Base-by-base conservation (phyloP, 1,140 invertebrate genomes). In the Drosophila orena region DNA sequence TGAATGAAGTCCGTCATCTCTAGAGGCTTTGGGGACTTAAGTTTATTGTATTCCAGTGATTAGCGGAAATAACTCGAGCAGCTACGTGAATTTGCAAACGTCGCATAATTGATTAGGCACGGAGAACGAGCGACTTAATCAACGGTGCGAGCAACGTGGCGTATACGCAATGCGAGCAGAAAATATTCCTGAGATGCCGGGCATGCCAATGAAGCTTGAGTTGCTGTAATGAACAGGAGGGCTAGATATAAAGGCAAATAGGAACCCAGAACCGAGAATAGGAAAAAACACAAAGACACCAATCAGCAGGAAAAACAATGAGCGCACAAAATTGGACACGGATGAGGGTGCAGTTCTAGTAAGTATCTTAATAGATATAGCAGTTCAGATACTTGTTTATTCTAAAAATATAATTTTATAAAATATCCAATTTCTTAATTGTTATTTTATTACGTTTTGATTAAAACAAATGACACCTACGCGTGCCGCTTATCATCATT, bases 101-200 rank as follows among this genome's bases (percentile, higher is more conserved):
- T 76, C 69, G 81, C 83, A 81, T 86, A 86, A 86, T 79, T 88
- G 83, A 86, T 83, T 88, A 79, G 79, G 76, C 76, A 66, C 69
- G 69, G 30, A 49, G 50, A 84, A 66, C 59, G 75, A 81, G 74
- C 64, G 83, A 88, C 81, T 81, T 88, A 79, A 86, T 86, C 81
- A 86, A 81, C 70, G 72, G 58, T 57, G 72, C 78, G 69, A 68
- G 79, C 69, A 73, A 79, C 70, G 62, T 81, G 70, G 78, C 83
- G 81, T 75, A 86, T 86, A 81, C 65, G 81, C 78, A 86, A 86
- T 75, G 53, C 17, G 44, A 77, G 47, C 47, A 43, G 7, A 43
- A 20, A 54, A n/a, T 56, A 24, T 71, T 30, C 53, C 68, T 15
- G 46, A 30, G 54, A 30, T n/a, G 12, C 27, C 4, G 14, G 24